Conservation (phyloP, 2,888 invertebrate species). For the Conops quadrifasciatus region DNA sequence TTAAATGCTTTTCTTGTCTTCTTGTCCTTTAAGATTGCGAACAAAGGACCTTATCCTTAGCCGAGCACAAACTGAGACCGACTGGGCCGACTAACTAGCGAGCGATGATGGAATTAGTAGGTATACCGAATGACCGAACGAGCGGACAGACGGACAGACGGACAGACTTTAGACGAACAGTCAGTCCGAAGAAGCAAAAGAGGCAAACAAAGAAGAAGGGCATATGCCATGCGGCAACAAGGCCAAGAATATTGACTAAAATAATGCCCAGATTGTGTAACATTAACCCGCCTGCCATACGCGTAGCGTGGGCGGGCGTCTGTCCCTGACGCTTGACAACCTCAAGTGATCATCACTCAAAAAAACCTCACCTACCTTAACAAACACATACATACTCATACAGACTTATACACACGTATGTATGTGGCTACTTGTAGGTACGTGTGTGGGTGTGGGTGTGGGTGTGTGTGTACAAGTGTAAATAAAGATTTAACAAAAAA, state of each 20-base stretch:
- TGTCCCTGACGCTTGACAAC: conserved; percentile 1
- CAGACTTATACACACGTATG: not conserved
- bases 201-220: too few relatives aligned
- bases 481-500: not conserved
- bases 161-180: too few relatives aligned
- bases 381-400: not conserved
- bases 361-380: not conserved
- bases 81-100: not conserved
- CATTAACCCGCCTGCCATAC: conserved; percentile 18
- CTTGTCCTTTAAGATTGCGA: not conserved
- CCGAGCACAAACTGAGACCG: not conserved
- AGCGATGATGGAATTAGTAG: not conserved
- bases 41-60: conserved; percentile 3
- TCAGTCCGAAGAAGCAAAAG: too few relatives aligned
- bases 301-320: not conserved
- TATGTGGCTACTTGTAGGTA: conserved; percentile 15
- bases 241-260: conserved; percentile 18
- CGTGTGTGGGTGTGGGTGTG: conserved; percentile 22
- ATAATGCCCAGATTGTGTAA: conserved; percentile 20
- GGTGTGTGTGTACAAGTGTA: not conserved
- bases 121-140: not conserved
- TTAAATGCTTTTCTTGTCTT: not conserved
- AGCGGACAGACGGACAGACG: not conserved
- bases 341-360: conserved; percentile 32
- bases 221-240: conserved; percentile 17